Conservation (phyloP, 1,140 invertebrate species). For the Drosophila kanapiae region DNA sequence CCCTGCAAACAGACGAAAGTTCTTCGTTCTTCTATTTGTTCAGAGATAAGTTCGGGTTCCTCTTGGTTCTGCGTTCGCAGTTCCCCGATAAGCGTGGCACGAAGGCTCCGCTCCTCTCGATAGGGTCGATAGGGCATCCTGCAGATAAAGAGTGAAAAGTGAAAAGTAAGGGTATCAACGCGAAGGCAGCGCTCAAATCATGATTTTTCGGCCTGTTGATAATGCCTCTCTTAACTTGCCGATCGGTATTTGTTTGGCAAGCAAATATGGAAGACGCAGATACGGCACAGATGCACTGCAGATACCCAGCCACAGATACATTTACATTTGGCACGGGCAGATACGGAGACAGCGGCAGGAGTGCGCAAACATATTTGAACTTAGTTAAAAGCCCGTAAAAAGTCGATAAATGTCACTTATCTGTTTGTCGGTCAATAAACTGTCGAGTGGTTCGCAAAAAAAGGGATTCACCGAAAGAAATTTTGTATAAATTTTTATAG, state of each 20-base stretch:
- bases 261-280: slow-evolving; percentile 46
- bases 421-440: slow-evolving; percentile 69
- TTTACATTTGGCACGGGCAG: slow-evolving; percentile 44
- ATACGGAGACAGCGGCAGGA: slow-evolving; percentile 55
- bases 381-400: slow-evolving; percentile 81
- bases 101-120: slow-evolving; percentile 18
- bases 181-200: slow-evolving; percentile 31
- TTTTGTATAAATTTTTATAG: not conserved
- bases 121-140: slow-evolving; percentile 22
- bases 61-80: slow-evolving; percentile 8
- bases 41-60: slow-evolving; percentile 65
- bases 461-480: not conserved
- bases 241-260: slow-evolving; percentile 62
- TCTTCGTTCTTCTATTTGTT: slow-evolving; percentile 61
- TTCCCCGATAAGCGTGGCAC: slow-evolving; percentile 4
- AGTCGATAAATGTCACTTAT: slow-evolving; percentile 83
- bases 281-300: slow-evolving; percentile 56
- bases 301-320: slow-evolving; percentile 8
- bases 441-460: slow-evolving; percentile 2
- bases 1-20: slow-evolving; percentile 76
- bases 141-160: not conserved
- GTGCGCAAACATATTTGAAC: slow-evolving; percentile 77
- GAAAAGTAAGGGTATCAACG: slow-evolving; percentile 58
- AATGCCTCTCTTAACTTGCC: slow-evolving; percentile 62
- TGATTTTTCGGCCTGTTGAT: slow-evolving; percentile 47